A percentile compares a stretch with the other conserved stretches of the same genome.
Conservation (phyloP, 2,113 vertebrate genomes). For the Theristicus caerulescens region DNA sequence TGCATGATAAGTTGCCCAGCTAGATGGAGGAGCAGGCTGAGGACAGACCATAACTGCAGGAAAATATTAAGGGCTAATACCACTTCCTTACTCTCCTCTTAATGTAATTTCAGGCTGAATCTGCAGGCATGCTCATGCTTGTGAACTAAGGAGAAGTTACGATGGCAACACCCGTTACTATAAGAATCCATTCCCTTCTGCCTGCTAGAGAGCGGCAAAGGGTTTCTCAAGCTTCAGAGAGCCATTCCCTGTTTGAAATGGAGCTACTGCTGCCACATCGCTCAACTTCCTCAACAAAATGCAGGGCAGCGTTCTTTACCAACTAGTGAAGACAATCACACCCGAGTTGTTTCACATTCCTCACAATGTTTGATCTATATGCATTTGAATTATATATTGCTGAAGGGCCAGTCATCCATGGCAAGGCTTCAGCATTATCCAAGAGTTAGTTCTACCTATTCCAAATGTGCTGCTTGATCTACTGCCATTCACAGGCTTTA, state of each 20-base stretch:
- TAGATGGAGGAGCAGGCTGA: neutral
- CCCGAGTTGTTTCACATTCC: neutral
- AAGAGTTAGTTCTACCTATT: neutral
- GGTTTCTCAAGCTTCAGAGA: neutral
- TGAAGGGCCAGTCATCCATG: neutral
- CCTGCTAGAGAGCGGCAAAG: neutral
- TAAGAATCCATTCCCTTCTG: neutral
- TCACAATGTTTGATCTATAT: neutral
- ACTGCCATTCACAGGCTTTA: neutral
- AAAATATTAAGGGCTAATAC: neutral
- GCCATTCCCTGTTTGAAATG: neutral
- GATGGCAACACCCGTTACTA: neutral
- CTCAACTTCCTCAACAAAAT: neutral
- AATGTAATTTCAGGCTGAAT: neutral
- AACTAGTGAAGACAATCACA: neutral
- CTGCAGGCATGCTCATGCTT: neutral
- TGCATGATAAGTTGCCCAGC: neutral
- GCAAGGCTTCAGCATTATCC: neutral
- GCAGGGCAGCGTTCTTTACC: neutral
- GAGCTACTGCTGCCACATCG: neutral
- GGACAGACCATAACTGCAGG: neutral
- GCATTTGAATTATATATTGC: neutral
- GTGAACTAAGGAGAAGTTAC: neutral
- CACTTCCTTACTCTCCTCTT: neutral
- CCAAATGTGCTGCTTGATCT: neutral